Base-by-base conservation (phyloP, 2,888 invertebrate genomes). In the Blastobasis lacticolella region DNA sequence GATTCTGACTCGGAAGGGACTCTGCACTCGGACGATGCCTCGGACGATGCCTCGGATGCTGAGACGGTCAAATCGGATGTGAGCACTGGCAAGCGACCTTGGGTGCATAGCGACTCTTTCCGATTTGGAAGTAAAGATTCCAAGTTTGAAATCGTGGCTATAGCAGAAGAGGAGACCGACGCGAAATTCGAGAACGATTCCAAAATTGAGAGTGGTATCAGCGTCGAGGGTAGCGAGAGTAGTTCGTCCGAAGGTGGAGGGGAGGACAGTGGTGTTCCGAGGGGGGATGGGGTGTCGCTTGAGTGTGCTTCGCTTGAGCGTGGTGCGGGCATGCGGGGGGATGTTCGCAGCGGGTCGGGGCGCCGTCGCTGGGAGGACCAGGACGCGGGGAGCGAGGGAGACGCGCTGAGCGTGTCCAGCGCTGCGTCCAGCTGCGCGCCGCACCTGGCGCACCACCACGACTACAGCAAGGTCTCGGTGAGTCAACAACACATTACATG, bases 301-400 rank as follows among this genome's bases (percentile, higher is more conserved):
- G 75, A 63, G 67, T 64, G 69, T 66, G 87, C 86, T 88, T 87
- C 81, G 87, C 88, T 88, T 87, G 86, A 86, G 85, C 83, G 84
- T 74, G 81, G 66, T 68, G 66, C 75, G 75, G 81, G 70, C 61
- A 58, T 73, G 72, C 75, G 68, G 73, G 81, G 78, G 82, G 84
- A 68, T 86, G 85, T 85, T 87, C 78, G 84, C 87, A 87, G 87
- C 80, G 87, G 87, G 86, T 85, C 84, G 71, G 86, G 81, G 72
- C 79, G 86, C 43, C 78, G 85, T 66, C 78, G 88, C 55, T 86
- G 87, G 86, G 87, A 86, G 65, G 88, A 88, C 67, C 57, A 73
- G 42, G 87, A 87, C 58, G 87, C 81, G 23, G 75, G 79, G 46
- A 86, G 85, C 59, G 88, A 88, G 52, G 85, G 83, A 8, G 88